phyloP scores from a whole-genome alignment of 2,797 vertebrate genomes.

The Artibeus lituratus region DNA sequence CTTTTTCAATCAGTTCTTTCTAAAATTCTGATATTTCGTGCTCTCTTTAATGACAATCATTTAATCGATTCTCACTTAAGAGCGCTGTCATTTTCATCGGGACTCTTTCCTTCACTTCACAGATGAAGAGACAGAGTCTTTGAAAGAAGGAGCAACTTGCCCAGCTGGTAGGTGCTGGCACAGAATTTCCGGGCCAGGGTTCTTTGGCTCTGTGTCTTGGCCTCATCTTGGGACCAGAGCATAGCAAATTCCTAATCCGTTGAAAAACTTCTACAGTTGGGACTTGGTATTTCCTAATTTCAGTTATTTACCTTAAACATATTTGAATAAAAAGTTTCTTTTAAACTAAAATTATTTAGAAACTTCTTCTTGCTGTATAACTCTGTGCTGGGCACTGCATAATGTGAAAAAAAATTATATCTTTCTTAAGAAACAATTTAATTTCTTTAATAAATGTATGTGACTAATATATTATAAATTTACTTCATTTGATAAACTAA shows the following conservation, averaged over 20 bases:
- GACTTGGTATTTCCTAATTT: constrained; percentile 11
- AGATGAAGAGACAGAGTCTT: not conserved
- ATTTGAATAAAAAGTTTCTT: not conserved
- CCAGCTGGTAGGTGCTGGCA: not conserved
- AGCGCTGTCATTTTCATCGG: not conserved
- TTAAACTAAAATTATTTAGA: constrained; percentile 19
- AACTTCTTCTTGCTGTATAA: not conserved
- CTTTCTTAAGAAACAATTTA: not conserved
- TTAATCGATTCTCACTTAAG: not conserved
- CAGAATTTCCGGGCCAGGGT: not conserved
- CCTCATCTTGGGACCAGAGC: not conserved
- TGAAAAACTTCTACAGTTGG: not conserved
- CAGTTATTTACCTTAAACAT: not conserved
- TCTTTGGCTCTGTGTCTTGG: not conserved
- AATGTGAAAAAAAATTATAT: not conserved
- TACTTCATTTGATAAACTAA: not conserved
- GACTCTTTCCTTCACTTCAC: not conserved
- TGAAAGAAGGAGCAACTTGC: not conserved
- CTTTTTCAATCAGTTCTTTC: not conserved
- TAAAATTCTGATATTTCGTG: not conserved
- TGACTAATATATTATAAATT: not conserved
- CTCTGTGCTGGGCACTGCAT: not conserved
- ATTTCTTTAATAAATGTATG: not conserved
- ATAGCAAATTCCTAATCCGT: not conserved
- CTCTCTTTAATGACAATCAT: not conserved